A percentile compares a stretch with the other conserved stretches of the same genome.
Evolutionary conservation across 1,140 invertebrate genomes (phyloP).

Genomic region (Hirudo medicinalis): DNA sequence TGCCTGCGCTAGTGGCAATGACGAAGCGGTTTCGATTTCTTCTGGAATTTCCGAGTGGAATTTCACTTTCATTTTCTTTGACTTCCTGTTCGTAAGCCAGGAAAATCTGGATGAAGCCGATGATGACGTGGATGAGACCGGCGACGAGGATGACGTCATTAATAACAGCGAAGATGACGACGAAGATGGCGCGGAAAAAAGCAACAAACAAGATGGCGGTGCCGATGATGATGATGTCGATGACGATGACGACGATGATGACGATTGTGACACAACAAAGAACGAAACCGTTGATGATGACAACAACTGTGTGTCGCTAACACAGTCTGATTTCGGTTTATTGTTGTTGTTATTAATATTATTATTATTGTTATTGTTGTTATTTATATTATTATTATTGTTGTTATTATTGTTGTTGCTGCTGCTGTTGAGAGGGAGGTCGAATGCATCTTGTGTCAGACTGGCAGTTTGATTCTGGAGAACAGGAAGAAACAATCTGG

Average conservation of each 20-base stretch:
- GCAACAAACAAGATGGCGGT: background rate
- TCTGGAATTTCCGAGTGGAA: too few relatives aligned
- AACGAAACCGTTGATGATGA: background rate
- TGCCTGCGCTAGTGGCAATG: background rate
- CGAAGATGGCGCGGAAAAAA: background rate
- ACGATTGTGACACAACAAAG: background rate
- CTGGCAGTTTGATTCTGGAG: too few relatives aligned
- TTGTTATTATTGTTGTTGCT: background rate
- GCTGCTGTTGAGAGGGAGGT: background rate
- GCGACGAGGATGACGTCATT: conserved; percentile 5
- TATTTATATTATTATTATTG: background rate
- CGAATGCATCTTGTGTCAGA: too few relatives aligned
- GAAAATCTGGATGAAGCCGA: conserved; percentile 7
- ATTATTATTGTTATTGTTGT: background rate
- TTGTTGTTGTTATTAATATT: background rate
- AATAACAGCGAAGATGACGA: background rate
- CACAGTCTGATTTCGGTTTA: background rate
- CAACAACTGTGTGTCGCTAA: background rate
- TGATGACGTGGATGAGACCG: background rate
- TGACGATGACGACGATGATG: background rate
- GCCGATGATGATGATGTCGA: background rate
- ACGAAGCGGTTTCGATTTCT: background rate
- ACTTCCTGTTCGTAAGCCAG: too few relatives aligned
- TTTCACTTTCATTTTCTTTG: too few relatives aligned
- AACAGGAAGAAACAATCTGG: too few relatives aligned